These are phyloP conservation scores for Odiellus spinosus DNA, from an alignment of 2,888 invertebrate genomes.

Conservation along the genomic window DNA sequence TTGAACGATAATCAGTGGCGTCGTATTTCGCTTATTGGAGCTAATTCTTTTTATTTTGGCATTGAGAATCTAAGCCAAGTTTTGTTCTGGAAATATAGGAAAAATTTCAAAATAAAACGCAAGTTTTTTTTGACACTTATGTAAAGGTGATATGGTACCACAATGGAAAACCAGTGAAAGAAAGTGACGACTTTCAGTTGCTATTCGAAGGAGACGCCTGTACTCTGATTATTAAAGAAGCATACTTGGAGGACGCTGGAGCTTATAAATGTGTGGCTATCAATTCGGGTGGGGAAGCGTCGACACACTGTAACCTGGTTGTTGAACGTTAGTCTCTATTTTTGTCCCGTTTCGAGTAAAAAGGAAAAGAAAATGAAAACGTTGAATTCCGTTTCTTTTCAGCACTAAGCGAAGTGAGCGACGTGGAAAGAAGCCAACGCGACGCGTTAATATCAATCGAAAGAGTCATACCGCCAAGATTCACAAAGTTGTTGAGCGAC, in stretches of 20 bases:
- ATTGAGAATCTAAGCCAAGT: no score
- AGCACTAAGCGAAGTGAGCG: slow-evolving; percentile 31
- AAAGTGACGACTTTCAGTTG: slow-evolving; percentile 49
- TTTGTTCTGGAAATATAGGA: no score
- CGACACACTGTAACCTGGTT: slow-evolving; percentile 48
- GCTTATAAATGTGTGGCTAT: slow-evolving; percentile 68
- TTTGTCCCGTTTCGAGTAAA: neutral
- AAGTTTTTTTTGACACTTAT: no score
- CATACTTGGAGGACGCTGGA: slow-evolving; percentile 60
- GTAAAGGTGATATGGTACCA: slow-evolving; percentile 20
- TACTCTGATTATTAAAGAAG: slow-evolving; percentile 64
- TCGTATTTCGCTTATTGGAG: no score
- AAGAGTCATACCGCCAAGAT: slow-evolving; percentile 40
- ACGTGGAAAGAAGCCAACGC: slow-evolving; percentile 19
- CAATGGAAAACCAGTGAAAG: slow-evolving; percentile 25
- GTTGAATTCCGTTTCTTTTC: slow-evolving; percentile 7
- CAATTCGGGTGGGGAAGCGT: slow-evolving; percentile 66
- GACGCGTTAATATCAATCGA: slow-evolving; percentile 11
- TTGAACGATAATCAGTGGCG: no score
- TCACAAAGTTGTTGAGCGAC: slow-evolving; percentile 51
- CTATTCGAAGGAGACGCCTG: slow-evolving; percentile 65
- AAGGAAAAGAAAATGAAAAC: slow-evolving; percentile 9
- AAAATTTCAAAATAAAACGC: no score
- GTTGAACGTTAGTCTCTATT: slow-evolving; percentile 49
- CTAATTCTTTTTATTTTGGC: no score